phyloP scores from a whole-genome alignment of 1,140 invertebrate genomes.

The Globodera rostochiensis region DNA sequence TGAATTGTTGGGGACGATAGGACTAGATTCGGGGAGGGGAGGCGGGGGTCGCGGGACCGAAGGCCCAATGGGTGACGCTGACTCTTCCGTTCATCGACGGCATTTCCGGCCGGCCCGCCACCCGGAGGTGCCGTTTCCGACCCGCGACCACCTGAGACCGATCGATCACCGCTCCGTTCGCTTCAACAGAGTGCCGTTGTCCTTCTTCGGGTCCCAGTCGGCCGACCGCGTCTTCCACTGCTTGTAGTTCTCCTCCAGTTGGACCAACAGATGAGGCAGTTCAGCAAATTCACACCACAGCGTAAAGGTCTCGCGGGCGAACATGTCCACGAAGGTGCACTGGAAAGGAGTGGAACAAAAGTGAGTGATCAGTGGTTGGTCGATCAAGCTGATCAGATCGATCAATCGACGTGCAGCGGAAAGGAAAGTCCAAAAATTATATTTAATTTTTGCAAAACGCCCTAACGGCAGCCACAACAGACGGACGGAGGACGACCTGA shows the following conservation, averaged over 20 bases:
- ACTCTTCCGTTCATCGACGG: too few species aligned
- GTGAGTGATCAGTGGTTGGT: background rate
- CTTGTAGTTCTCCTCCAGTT: constrained; percentile 59
- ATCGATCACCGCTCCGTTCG: background rate
- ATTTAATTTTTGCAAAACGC: too few species aligned
- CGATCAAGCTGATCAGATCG: too few species aligned
- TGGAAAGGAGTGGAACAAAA: constrained; percentile 12
- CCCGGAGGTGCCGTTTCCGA: too few species aligned
- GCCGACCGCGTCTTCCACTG: constrained; percentile 50
- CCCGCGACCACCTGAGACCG: too few species aligned
- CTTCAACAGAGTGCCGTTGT: constrained; percentile 30
- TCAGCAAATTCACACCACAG: constrained; percentile 64
- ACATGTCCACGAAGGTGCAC: constrained; percentile 61
- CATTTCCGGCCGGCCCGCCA: too few species aligned
- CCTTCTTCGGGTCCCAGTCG: constrained; percentile 49
- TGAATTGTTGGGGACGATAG: background rate
- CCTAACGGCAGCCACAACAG: constrained; percentile 17
- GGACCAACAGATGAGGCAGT: constrained; percentile 49
- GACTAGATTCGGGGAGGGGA: too few species aligned
- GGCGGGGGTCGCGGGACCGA: too few species aligned
- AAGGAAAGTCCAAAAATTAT: too few species aligned
- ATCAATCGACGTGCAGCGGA: too few species aligned
- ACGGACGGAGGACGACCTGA: constrained; percentile 29
- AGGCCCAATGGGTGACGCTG: too few species aligned
- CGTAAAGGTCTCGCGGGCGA: constrained; percentile 62